Conservation (phyloP, 2,113 vertebrate genomes). For the Cygnus atratus region DNA sequence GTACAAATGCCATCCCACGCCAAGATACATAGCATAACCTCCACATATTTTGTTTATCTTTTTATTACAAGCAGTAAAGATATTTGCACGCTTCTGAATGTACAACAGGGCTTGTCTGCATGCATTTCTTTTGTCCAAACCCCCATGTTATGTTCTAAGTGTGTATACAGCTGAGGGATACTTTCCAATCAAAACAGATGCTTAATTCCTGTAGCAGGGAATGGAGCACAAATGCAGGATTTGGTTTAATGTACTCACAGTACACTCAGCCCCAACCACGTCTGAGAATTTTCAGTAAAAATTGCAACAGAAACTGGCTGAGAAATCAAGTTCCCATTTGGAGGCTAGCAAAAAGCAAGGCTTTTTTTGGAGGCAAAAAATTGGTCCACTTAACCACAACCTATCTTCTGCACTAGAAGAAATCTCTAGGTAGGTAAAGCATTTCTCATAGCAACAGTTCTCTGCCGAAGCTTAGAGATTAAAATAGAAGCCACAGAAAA, state of each 20-base stretch:
- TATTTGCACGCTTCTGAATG: background rate
- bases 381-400: background rate
- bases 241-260: background rate
- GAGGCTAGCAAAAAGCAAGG: background rate
- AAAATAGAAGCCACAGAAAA: background rate
- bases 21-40: no score
- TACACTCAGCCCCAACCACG: background rate
- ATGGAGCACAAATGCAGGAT: background rate
- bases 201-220: background rate
- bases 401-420: background rate
- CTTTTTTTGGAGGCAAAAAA: background rate
- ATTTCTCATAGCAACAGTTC: background rate
- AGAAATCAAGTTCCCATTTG: background rate
- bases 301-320: background rate
- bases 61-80: background rate
- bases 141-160: background rate
- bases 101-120: background rate
- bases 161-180: conserved; percentile 49
- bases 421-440: background rate
- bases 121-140: background rate
- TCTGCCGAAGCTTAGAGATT: background rate
- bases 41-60: background rate
- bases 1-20: background rate
- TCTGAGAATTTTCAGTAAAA: background rate
- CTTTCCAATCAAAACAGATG: conserved; percentile 47